These are phyloP conservation scores for Tupaia chinensis DNA, from an alignment of 2,113 vertebrate genomes.

Conservation along the genomic window DNA sequence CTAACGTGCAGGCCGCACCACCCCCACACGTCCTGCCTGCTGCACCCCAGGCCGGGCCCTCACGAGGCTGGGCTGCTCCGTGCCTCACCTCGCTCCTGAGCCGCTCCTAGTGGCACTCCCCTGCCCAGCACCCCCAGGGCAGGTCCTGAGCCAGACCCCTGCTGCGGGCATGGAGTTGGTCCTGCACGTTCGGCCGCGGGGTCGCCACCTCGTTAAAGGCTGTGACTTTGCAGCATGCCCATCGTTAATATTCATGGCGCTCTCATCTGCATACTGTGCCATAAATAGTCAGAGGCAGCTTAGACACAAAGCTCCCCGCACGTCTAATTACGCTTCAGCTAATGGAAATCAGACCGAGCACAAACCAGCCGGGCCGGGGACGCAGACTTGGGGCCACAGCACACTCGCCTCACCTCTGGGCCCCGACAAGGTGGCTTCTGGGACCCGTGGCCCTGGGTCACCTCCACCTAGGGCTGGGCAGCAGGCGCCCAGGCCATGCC, in stretches of 20 bases:
- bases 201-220: conserved; percentile 80
- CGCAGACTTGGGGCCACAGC: neutral
- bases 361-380: too few relatives aligned
- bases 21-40: neutral
- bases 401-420: accelerated
- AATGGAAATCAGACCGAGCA: conserved; percentile 86
- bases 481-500: neutral
- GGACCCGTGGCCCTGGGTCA: neutral
- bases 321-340: conserved; percentile 89
- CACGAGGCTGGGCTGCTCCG: too few relatives aligned
- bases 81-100: too few relatives aligned
- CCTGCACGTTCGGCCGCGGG: neutral
- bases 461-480: neutral
- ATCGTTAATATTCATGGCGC: conserved; percentile 88
- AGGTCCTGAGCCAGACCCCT: neutral
- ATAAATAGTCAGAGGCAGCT: conserved; percentile 90
- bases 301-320: conserved; percentile 89
- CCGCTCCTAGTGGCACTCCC: neutral
- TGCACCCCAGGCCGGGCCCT: too few relatives aligned
- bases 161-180: accelerated
- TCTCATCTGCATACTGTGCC: conserved; percentile 88
- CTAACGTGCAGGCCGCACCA: neutral
- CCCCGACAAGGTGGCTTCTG: neutral
- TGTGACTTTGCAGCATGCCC: conserved; percentile 75
- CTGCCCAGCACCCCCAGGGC: neutral